Conservation (phyloP, 2,888 invertebrate species). For the Exephanes ischioxanthus region DNA sequence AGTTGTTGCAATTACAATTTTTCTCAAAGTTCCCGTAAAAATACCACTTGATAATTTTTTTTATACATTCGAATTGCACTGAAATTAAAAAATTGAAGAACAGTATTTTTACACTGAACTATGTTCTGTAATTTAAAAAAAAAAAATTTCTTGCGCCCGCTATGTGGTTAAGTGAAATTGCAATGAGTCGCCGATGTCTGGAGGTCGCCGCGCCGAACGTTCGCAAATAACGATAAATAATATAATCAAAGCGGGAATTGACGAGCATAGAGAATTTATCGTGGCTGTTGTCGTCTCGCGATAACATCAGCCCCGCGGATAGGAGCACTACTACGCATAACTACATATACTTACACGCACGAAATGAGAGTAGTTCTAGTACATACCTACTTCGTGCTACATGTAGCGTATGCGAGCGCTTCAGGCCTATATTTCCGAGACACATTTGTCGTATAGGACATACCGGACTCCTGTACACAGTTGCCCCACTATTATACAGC, state of each 20-base stretch:
- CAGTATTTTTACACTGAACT: constrained; percentile 12
- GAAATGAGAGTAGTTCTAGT: constrained; percentile 27
- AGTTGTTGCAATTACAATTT: too few relatives aligned
- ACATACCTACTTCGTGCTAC: constrained; percentile 2
- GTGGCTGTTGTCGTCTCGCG: constrained; percentile 16
- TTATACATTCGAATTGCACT: background rate
- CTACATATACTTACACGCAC: constrained; percentile 17
- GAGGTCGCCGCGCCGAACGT: background rate
- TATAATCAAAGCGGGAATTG: background rate
- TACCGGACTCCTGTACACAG: constrained; percentile 33
- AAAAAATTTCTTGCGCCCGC: background rate
- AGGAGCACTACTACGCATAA: background rate
- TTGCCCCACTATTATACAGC: constrained; percentile 78
- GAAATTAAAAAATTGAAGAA: background rate
- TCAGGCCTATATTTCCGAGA: constrained; percentile 41
- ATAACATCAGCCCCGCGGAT: constrained; percentile 1
- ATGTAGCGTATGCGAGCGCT: background rate
- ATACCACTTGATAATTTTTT: background rate
- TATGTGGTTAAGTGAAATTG: constrained; percentile 32
- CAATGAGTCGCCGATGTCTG: background rate
- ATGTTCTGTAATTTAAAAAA: background rate
- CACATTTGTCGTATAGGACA: constrained; percentile 52
- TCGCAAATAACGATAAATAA: background rate
- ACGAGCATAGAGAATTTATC: constrained; percentile 10
- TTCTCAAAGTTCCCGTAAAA: background rate